Percentiles rank a stretch among this genome's conserved stretches.
Evolutionary conservation across 2,113 vertebrate genomes (phyloP).

Genomic region (Pterocles burchelli): DNA sequence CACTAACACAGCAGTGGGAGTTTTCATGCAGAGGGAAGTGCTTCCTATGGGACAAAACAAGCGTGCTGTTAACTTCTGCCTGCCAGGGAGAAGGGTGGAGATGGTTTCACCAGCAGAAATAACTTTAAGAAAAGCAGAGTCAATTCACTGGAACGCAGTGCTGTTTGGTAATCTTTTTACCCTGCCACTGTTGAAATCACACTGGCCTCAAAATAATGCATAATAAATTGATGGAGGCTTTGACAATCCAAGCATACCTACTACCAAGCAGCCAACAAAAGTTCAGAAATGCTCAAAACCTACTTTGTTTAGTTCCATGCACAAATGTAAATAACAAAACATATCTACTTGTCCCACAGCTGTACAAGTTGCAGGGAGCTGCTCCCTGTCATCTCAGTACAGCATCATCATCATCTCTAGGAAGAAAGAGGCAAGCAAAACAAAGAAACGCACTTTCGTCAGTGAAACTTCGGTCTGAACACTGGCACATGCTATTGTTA

Average conservation of each 20-base stretch:
- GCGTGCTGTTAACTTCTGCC: neutral
- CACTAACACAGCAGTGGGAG: neutral
- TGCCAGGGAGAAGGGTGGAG: neutral
- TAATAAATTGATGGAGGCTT: neutral
- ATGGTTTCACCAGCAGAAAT: neutral
- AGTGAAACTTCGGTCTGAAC: neutral
- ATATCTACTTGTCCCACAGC: neutral
- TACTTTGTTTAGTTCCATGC: neutral
- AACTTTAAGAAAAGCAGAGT: neutral
- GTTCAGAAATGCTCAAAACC: neutral
- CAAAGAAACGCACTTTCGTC: neutral
- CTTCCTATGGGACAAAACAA: neutral
- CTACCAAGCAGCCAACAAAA: neutral
- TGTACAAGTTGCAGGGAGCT: neutral
- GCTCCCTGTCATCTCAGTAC: neutral
- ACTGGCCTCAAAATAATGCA: neutral
- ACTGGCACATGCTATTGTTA: neutral
- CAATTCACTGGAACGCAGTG: neutral
- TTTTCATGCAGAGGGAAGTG: neutral
- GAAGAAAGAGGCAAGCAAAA: neutral
- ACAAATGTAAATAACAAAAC: neutral
- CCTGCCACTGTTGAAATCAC: neutral
- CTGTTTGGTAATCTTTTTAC: neutral
- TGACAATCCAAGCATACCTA: neutral
- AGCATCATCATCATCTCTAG: neutral